Evolutionary conservation across 2,888 invertebrate genomes (phyloP).

Genomic region (Arge pagana): DNA sequence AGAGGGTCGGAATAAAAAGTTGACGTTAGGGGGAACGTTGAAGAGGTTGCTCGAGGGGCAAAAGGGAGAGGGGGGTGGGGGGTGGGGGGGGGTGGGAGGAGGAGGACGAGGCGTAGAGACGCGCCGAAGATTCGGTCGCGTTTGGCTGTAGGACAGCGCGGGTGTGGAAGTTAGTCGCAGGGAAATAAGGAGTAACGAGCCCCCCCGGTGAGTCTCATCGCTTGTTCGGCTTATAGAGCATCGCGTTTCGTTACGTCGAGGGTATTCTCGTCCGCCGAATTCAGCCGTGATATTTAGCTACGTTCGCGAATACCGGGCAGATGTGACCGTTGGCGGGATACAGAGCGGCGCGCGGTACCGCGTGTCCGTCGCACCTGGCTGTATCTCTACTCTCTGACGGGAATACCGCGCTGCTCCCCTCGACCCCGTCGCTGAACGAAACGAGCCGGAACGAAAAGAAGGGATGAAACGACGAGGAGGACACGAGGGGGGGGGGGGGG

Average conservation of each 20-base stretch:
- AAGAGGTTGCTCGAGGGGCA: constrained; percentile 25
- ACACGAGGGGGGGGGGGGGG: background rate
- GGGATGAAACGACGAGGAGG: background rate
- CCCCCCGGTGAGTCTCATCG: constrained; percentile 25
- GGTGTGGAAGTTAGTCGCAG: constrained; percentile 5
- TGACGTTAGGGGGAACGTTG: constrained; percentile 25
- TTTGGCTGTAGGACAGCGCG: background rate
- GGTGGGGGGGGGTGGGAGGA: constrained; percentile 7
- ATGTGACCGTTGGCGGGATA: too few species aligned
- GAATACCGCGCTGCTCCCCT: background rate
- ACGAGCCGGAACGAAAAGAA: background rate
- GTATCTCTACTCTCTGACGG: background rate
- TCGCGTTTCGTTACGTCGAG: constrained; percentile 12
- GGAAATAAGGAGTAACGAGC: constrained; percentile 26
- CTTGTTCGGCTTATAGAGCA: constrained; percentile 25
- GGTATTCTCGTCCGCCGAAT: constrained; percentile 4
- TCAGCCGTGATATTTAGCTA: too few species aligned
- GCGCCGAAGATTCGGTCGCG: too few species aligned
- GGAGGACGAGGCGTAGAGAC: background rate
- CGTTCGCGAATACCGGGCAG: too few species aligned
- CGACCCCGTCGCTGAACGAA: background rate
- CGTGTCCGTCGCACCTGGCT: too few species aligned
- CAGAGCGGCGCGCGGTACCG: too few species aligned
- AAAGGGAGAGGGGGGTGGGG: constrained; percentile 18
- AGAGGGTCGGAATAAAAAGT: constrained; percentile 25